These are phyloP conservation scores for Lota lota DNA, from an alignment of 2,113 vertebrate genomes.

Conservation along the genomic window DNA sequence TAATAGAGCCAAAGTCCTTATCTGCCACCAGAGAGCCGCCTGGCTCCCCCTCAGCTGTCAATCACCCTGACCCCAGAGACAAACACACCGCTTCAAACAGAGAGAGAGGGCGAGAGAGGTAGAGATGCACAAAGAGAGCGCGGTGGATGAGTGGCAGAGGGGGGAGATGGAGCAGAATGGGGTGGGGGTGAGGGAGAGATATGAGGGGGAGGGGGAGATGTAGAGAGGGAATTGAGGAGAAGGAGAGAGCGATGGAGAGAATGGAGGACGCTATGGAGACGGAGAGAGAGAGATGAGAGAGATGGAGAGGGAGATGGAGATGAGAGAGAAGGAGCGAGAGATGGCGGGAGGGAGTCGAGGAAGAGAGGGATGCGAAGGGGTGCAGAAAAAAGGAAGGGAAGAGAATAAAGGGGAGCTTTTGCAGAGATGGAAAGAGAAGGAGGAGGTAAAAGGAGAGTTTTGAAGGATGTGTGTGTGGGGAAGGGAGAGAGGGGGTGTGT, in stretches of 20 bases:
- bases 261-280: too few species aligned
- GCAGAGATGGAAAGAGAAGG: background rate
- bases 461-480: too few species aligned
- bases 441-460: background rate
- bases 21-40: slow-evolving; percentile 74
- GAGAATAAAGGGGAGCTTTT: background rate
- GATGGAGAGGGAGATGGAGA: background rate
- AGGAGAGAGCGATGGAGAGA: background rate
- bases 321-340: slow-evolving; percentile 18
- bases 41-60: slow-evolving; percentile 72
- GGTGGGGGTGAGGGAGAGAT: background rate
- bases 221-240: slow-evolving; percentile 1
- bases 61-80: slow-evolving; percentile 72
- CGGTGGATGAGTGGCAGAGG: slow-evolving; percentile 35
- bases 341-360: slow-evolving; percentile 13
- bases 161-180: background rate
- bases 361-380: slow-evolving; percentile 10
- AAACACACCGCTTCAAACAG: slow-evolving; percentile 69
- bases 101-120: slow-evolving; percentile 41
- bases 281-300: slow-evolving; percentile 1
- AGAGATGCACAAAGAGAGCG: slow-evolving; percentile 24
- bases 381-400: slow-evolving; percentile 20
- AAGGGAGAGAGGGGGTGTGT: background rate
- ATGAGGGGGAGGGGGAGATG: slow-evolving; percentile 2
- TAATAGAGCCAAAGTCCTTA: slow-evolving; percentile 76